phyloP scores from a whole-genome alignment of 2,113 vertebrate species.

The Crotalus horridus region DNA sequence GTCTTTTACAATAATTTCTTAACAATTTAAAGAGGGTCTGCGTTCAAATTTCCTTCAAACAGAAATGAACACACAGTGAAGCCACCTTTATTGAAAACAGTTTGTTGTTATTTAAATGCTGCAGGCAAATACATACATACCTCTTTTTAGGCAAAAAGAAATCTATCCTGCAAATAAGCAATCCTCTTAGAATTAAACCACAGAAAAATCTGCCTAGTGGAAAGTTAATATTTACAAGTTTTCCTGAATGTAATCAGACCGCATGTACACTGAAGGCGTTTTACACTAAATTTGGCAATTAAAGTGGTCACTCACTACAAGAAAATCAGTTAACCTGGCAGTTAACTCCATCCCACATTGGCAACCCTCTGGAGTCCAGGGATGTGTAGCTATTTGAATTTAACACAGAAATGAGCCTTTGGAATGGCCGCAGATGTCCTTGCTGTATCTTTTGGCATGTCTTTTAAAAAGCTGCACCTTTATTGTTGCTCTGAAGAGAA shows the following conservation, averaged over 20 bases:
- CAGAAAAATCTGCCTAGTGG: background rate
- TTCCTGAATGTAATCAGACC: background rate
- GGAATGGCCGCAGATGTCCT: background rate
- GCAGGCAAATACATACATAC: background rate
- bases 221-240: background rate
- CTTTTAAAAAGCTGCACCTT: background rate
- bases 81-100: background rate
- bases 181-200: background rate
- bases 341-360: background rate
- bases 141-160: background rate
- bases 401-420: background rate
- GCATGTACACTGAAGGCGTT: background rate
- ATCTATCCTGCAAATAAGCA: background rate
- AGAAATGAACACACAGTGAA: background rate
- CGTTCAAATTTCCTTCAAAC: background rate
- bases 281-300: background rate
- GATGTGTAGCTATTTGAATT: background rate
- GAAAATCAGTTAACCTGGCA: background rate
- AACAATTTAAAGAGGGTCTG: slow-evolving; percentile 21
- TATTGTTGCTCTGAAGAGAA: background rate
- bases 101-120: background rate
- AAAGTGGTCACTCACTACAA: background rate
- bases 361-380: background rate
- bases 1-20: background rate
- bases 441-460: background rate